These are phyloP conservation scores for Parnassius glacialis DNA, from an alignment of 2,888 invertebrate genomes.

Conservation along the genomic window DNA sequence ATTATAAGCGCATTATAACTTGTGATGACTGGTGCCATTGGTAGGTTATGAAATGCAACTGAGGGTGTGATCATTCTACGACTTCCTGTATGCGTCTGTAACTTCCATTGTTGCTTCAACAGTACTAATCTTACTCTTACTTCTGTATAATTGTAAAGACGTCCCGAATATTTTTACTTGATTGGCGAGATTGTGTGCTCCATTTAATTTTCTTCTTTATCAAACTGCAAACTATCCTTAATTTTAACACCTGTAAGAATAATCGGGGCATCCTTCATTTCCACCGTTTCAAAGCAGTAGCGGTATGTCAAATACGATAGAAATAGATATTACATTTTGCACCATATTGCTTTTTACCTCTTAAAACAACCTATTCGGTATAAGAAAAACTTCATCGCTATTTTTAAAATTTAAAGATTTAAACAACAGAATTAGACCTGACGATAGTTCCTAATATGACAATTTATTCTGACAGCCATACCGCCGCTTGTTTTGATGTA, in stretches of 20 bases:
- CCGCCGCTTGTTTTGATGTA: slow-evolving; percentile 29
- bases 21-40: slow-evolving; percentile 81
- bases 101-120: slow-evolving; percentile 74
- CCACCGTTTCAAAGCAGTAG: slow-evolving; percentile 8
- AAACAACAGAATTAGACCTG: slow-evolving; percentile 31
- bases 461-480: slow-evolving; percentile 10
- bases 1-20: slow-evolving; percentile 72
- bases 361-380: no score
- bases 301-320: slow-evolving; percentile 12
- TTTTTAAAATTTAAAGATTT: slow-evolving; percentile 1
- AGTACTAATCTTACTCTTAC: slow-evolving; percentile 30
- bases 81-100: slow-evolving; percentile 60
- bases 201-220: background rate
- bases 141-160: slow-evolving; percentile 29
- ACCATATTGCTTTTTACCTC: no score
- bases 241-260: background rate
- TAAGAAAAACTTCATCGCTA: no score
- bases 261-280: slow-evolving; percentile 10
- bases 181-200: background rate
- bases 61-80: slow-evolving; percentile 57
- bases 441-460: slow-evolving; percentile 22
- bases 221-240: background rate
- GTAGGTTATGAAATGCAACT: slow-evolving; percentile 74
- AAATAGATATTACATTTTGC: no score
- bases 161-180: slow-evolving; percentile 2